A percentile compares a stretch with the other conserved stretches of the same genome.
Conservation (phyloP, 1,140 invertebrate species). For the Zaprionus africanus region DNA sequence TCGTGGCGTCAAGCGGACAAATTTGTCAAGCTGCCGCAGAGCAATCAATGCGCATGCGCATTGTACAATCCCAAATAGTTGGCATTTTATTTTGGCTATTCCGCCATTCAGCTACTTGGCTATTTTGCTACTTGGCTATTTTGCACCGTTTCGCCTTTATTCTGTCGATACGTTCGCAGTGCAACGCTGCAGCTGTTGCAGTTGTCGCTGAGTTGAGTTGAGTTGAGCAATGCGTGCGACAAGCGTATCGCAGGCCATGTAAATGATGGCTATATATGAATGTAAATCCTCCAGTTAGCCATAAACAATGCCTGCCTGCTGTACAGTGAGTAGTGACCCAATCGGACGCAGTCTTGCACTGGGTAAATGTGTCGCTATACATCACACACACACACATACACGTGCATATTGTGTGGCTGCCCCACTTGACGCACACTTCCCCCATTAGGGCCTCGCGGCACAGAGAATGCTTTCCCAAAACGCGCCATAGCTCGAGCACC, state of each 20-base stretch:
- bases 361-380: neutral
- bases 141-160: neutral
- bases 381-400: neutral
- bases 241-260: neutral
- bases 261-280: conserved; percentile 3
- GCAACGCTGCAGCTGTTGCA: neutral
- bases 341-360: neutral
- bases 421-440: neutral
- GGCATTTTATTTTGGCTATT: conserved; percentile 63
- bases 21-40: conserved; percentile 58
- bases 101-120: conserved; percentile 14
- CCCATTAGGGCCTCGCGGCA: neutral
- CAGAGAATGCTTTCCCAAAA: conserved; percentile 3
- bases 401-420: neutral
- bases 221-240: conserved; percentile 6
- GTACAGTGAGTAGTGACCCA: too few species aligned
- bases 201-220: neutral
- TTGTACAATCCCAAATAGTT: conserved; percentile 67
- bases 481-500: conserved; percentile 11
- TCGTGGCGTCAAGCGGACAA: conserved; percentile 59
- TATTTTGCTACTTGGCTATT: neutral
- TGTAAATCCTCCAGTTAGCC: conserved; percentile 2
- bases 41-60: conserved; percentile 62
- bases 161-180: too few species aligned
- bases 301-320: too few species aligned